phyloP scores from a whole-genome alignment of 2,888 invertebrate genomes.

The Pheosia gnoma region DNA sequence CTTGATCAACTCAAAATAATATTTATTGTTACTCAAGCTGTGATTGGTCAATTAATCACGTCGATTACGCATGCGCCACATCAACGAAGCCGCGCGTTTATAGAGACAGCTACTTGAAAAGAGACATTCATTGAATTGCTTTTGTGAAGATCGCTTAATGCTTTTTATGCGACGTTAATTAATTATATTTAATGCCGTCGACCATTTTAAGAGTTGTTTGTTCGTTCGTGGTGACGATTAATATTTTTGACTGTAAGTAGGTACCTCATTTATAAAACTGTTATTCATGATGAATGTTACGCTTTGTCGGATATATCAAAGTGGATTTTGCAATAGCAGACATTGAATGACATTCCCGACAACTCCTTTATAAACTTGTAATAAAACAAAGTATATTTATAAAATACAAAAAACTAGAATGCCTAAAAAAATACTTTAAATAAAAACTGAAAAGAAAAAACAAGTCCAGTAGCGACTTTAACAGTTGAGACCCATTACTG shows the following conservation, averaged over 20 bases:
- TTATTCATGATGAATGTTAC: constrained; percentile 37
- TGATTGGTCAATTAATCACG: constrained; percentile 65
- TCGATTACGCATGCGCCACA: constrained; percentile 62
- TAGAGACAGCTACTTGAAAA: constrained; percentile 68
- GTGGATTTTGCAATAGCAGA: constrained; percentile 34
- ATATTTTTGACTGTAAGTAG: constrained; percentile 30
- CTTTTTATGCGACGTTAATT: constrained; percentile 70
- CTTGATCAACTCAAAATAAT: too few relatives aligned
- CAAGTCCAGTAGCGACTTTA: too few relatives aligned
- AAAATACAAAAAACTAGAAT: too few relatives aligned
- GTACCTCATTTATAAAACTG: constrained; percentile 43
- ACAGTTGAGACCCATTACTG: too few relatives aligned
- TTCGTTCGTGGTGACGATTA: constrained; percentile 33
- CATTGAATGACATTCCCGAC: background rate
- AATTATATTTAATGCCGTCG: constrained; percentile 75
- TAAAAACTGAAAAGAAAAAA: too few relatives aligned
- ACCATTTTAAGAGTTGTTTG: constrained; percentile 50
- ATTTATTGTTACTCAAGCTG: constrained; percentile 14
- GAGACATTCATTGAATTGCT: constrained; percentile 60
- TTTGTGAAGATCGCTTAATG: constrained; percentile 55
- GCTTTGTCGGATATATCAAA: constrained; percentile 37
- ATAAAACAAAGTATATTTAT: too few relatives aligned
- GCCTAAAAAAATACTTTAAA: too few relatives aligned
- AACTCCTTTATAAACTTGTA: background rate
- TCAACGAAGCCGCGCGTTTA: constrained; percentile 67